These are phyloP conservation scores for Carlito syrichta DNA, from an alignment of 2,113 vertebrate species.

Conservation along the genomic window DNA sequence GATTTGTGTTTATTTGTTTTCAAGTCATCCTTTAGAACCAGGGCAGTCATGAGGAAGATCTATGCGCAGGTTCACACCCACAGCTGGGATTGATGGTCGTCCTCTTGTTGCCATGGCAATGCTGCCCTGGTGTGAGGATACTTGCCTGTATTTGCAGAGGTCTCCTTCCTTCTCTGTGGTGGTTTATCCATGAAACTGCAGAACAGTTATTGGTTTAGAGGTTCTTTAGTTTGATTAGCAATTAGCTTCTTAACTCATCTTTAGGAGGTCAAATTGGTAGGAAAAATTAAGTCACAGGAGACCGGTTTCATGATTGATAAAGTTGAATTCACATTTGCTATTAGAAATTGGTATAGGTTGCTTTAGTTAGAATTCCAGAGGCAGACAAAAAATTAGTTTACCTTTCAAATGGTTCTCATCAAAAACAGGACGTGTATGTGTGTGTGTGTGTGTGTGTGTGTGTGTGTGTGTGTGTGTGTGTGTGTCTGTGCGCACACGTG, in stretches of 20 bases:
- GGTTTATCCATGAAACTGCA: not conserved
- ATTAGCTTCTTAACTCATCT: not conserved
- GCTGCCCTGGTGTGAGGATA: not conserved
- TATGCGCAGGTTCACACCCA: not conserved
- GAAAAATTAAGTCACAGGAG: not conserved
- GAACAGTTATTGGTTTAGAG: not conserved
- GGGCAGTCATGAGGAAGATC: not conserved
- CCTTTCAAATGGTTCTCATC: not conserved
- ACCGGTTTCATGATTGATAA: not conserved
- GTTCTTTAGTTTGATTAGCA: not conserved
- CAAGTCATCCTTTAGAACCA: not conserved
- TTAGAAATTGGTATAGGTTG: not conserved
- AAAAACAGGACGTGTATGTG: not conserved
- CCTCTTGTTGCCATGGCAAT: not conserved
- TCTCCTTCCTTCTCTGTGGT: not conserved
- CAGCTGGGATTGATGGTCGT: not conserved
- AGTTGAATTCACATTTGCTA: constrained; percentile 1
- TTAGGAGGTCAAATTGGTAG: not conserved
- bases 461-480: not conserved
- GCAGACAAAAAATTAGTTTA: not conserved
- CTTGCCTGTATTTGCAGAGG: not conserved
- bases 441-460: not conserved
- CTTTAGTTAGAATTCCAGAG: not conserved
- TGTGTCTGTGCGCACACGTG: no score
- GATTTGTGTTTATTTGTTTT: not conserved